Evolutionary conservation across 2,797 vertebrate genomes (phyloP), one percentile per base, ranked within the genome.

Genomic region (Lagorchestes hirsutus): DNA sequence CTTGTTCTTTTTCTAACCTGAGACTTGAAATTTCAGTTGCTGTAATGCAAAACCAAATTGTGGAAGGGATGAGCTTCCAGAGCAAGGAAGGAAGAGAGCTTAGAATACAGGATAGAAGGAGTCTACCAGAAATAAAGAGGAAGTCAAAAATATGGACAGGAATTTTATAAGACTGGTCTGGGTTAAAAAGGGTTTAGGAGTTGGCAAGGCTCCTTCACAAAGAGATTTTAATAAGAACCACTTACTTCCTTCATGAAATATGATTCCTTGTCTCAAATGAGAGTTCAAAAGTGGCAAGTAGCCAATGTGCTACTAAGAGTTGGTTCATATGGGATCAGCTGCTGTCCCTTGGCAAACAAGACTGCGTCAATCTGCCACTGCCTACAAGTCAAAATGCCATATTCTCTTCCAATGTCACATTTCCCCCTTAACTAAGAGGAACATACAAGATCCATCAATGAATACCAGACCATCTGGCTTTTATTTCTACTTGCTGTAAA

Each of bases 401-500:
- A 94, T 90, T 96, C 55, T 95, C 91, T 95, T n/a, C 90, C 55
- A 57, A 31, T 55, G 24, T 59, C 90, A 58, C 6, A 10, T 10
- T n/a, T 54, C 50, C 55, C n/a, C 92, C 62, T 50, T 82, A 12
- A 4, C 56, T 95, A 67, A 90, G 31, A 96, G 24, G 62, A 87
- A 87, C 10, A 9, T 87, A 87, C 22, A 87, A 87, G 74, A 91
- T 93, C 55, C 5, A 54, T 67, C 67, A n/a, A 50, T 54, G 92
- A 74, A 55, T 55, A 90, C 57, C 92, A 87, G 55, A 40, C 55
- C 11, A 59, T 93, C 40, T 91, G 52, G 91, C 95, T 96, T 92
- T 95, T 74, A 96, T 97, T 95, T 96, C 92, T 91, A 29, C 91
- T 90, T 92, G 54, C 57, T 55, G 14, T 93, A 57, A 95, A 74